Evolutionary conservation across 2,888 invertebrate genomes (phyloP), one percentile per base, ranked within the genome.

Genomic region (Tillus elongatus): DNA sequence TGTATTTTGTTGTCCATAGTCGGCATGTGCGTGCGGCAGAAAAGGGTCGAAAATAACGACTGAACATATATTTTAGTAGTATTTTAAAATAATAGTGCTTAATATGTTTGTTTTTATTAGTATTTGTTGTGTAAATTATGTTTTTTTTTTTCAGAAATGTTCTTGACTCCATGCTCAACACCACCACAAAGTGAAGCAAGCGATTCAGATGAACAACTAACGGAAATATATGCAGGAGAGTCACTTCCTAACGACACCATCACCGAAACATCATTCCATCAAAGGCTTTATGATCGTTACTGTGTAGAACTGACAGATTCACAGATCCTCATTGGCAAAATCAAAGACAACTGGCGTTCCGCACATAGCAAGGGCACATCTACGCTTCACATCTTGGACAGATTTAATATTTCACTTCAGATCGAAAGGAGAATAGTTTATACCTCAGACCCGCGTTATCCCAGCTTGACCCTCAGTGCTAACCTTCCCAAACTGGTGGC

Each of bases 341-440:
- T 83, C 19, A 82, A 82, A 45, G 92, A 93, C 58, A 86, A 88
- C 64, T 91, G 90, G 86, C 80, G 84, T 53, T 85, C 85, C 57
- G 90, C 90, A 2, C 82, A 88, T 54, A 75, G 83, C 13, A 82
- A 86, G 60, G 82, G 83, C 26, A 82, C 87, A 8, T 91, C 91
- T 1, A 77, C 79, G 33, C 69, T 92, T 49, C 93, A 95, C 57
- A 75, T 95, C 15, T 69, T 96, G 27, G 66, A 67, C 40, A 60
- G 72, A 37, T 73, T 73, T 48, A 72, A 70, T 42, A 73, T 73
- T 46, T 71, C 70, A 0, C 51, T 74, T 27, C 73, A 85, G 68
- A 73, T 88, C 49, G 87, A 89, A 63, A 70, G 90, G 36, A 73
- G 91, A 45, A 75, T 86, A 49, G 77, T 93, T 27, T 77, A 77